Evolutionary conservation across 2,113 vertebrate species (phyloP), one percentile per base, ranked within the genome.

Genomic region (Oenanthe oenanthe): DNA sequence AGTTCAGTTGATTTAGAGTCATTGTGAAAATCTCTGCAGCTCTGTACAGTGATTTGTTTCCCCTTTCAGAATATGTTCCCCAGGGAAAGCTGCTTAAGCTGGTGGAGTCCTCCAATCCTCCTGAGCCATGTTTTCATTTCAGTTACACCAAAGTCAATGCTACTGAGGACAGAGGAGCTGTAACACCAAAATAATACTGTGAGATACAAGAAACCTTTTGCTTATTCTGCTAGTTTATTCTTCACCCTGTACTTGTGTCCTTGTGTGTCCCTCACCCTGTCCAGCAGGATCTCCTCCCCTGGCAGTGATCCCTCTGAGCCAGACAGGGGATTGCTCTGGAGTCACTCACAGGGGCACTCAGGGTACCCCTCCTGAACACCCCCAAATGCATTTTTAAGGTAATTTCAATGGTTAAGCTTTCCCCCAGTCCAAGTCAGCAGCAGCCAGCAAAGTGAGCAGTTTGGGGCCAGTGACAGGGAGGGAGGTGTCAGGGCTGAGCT

Each of bases 301-400:
- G 58, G 51, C 66, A 47, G 34, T 8, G 45, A 29, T 13, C 17
- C 54, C 26, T 40, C 53, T 45, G 31, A 31, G 31, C 31, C 50
- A 42, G 22, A 22, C 1, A 1, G 17, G 6, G 25, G 2, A 31
- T 71, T 1, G 1, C 43, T 47, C 34, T 26, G 47, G 31, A 65
- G 32, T 36, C 18, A 6, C 48, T 47, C 20, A 1, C 51, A 2
- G 11, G 10, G 22, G 17, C 36, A 28, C 36, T 34, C 21, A 1
- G 61, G 26, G 31, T 26, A 18, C 22, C 43, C 3, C 13, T 43
- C 18, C 43, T 29, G 17, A 76, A 6, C n/a, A 32, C 24, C 4
- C 8, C 25, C 7, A 24, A 4, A 43, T 2, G 4, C 4, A 4
- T 32, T 58, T 72, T 75, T 17, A 17, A 63, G 51, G 76, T 32